phyloP scores from a whole-genome alignment of 2,113 vertebrate species.

The Hippocampus comes region DNA sequence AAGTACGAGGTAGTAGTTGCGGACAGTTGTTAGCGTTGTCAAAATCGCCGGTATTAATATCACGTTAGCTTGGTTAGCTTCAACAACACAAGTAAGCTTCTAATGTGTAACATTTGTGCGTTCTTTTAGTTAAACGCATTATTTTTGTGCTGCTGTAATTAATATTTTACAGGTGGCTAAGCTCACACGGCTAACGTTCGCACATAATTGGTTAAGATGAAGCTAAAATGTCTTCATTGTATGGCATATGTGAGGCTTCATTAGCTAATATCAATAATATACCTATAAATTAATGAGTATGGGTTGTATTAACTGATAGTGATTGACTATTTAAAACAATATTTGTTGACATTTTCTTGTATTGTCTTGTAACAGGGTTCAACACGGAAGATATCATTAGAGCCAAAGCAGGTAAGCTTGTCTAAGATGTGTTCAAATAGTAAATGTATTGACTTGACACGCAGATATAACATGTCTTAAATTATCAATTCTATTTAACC shows the following conservation, averaged over 20 bases:
- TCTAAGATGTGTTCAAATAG: background rate
- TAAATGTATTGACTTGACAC: background rate
- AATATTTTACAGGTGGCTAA: background rate
- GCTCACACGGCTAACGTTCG: background rate
- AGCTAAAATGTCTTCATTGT: background rate
- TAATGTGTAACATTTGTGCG: background rate
- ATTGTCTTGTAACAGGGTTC: slow-evolving; percentile 16
- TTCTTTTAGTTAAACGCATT: background rate
- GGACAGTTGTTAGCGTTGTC: background rate
- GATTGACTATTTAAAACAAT: background rate
- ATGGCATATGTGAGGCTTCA: too few species aligned
- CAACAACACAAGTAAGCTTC: background rate
- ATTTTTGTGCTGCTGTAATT: background rate
- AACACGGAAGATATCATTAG: slow-evolving; percentile 28
- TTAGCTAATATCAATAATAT: background rate
- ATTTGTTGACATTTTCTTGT: background rate
- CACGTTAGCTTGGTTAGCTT: background rate
- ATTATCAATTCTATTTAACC: background rate
- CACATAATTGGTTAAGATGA: background rate
- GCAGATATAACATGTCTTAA: background rate
- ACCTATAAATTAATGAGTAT: background rate
- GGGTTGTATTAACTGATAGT: too few species aligned
- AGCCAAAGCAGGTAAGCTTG: slow-evolving; percentile 16
- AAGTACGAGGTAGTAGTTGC: background rate
- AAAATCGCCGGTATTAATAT: background rate